These are phyloP conservation scores for Odontamblyopus rebecca DNA, from an alignment of 2,797 vertebrate species.

Conservation along the genomic window DNA sequence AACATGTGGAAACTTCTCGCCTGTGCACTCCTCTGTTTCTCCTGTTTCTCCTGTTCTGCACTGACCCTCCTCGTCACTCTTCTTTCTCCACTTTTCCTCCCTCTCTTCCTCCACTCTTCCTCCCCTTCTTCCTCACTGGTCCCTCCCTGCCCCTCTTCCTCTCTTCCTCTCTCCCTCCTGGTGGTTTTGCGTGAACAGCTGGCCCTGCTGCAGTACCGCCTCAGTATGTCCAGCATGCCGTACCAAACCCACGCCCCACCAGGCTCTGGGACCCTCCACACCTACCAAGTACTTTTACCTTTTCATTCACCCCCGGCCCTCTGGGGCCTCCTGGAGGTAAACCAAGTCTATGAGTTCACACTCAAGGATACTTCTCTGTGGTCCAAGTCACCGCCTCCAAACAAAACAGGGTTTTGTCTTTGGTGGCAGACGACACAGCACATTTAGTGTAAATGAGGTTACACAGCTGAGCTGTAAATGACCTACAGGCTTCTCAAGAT, in stretches of 20 bases:
- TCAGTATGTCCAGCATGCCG: conserved; percentile 97
- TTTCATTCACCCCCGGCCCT: conserved; percentile 76
- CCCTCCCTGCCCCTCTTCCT: conserved; percentile 8
- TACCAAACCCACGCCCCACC: conserved; percentile 87
- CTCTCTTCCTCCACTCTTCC: conserved; percentile 28
- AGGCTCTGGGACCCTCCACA: conserved; percentile 94
- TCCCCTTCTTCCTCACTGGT: conserved; percentile 41
- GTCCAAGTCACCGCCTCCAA: not conserved
- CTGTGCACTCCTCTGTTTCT: conserved; percentile 35
- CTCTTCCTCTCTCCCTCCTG: conserved; percentile 59
- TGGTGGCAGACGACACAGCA: not conserved
- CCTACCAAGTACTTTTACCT: conserved; percentile 97
- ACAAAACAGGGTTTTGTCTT: not conserved
- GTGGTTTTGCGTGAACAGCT: conserved; percentile 91
- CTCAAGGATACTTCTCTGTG: conserved; percentile 65
- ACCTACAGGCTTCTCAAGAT: too few relatives aligned
- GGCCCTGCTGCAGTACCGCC: conserved; percentile 97
- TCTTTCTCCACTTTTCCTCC: conserved; percentile 40
- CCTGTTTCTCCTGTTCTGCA: conserved; percentile 37
- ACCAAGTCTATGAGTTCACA: conserved; percentile 21
- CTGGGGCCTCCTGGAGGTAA: conserved; percentile 75
- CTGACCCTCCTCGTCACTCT: conserved; percentile 33
- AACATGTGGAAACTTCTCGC: conserved; percentile 42
- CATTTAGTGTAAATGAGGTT: not conserved
- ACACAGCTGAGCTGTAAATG: not conserved